A percentile compares a stretch with the other conserved stretches of the same genome.
phyloP scores from a whole-genome alignment of 1,140 invertebrate species.

The Nasonia vitripennis region DNA sequence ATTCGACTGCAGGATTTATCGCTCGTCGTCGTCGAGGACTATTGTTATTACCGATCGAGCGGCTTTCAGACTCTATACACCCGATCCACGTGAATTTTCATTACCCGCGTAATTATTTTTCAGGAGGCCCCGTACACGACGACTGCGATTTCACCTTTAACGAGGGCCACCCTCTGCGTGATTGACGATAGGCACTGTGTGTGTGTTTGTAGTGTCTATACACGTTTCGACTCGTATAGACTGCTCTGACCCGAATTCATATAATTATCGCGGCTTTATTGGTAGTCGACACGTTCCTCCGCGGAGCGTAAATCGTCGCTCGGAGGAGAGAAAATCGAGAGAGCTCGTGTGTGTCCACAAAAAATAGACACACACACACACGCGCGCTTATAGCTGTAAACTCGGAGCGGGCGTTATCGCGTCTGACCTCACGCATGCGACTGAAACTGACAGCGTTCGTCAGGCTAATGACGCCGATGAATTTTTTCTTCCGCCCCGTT shows the following conservation, averaged over 20 bases:
- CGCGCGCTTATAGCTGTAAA: no score
- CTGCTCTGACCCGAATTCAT: not conserved
- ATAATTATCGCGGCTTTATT: not conserved
- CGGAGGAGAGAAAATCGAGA: not conserved
- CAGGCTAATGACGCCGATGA: not conserved
- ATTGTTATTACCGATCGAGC: not conserved
- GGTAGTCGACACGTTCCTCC: not conserved
- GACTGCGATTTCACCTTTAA: no score
- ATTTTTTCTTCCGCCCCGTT: not conserved
- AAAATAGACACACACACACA: not conserved
- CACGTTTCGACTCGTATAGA: not conserved
- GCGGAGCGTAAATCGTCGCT: not conserved
- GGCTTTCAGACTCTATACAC: not conserved
- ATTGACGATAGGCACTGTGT: no score
- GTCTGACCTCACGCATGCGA: not conserved
- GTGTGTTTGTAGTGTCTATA: not conserved
- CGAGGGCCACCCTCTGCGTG: no score
- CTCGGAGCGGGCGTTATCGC: not conserved
- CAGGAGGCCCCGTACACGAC: not conserved
- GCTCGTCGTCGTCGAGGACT: not conserved
- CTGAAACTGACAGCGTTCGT: slow-evolving; percentile 9
- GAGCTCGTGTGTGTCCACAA: not conserved
- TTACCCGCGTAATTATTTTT: not conserved
- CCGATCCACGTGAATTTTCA: not conserved
- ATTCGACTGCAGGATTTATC: not conserved